Evolutionary conservation across 2,797 vertebrate genomes (phyloP), one percentile per base, ranked within the genome.

Genomic region (Mionectes olivaceus): DNA sequence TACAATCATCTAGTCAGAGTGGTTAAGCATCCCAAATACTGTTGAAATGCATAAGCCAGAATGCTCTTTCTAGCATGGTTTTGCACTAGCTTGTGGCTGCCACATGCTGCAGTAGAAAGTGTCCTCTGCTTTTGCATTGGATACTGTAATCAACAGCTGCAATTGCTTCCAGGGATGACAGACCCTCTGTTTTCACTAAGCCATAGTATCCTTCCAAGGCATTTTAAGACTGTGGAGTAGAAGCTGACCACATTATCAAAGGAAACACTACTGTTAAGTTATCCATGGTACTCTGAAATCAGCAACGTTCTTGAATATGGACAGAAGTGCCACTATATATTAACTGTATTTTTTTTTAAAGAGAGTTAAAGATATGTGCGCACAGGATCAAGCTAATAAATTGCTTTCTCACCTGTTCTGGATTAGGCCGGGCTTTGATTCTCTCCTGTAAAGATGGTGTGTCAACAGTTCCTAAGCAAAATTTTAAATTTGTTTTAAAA

Each of bases 361-460:
- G 63, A 61, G 11, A 18, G 19, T 37, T 78, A 57, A 93, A 70
- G 7, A 47, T 13, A 60, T 8, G 3, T 21, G 15, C 3, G 2
- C 17, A 24, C 6, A 5, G 11, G 44, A 69, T 35, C 53, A 52
- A 59, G 39, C 3, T 53, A 65, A 57, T 46, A 53, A 85, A 50
- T 43, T 35, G n/a, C 16, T 85, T 87, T 90, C 65, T 47, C 96
- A 99, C 99, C 98, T 99, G 98, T 55, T 99, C 98, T 63, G 99
- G 99, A 91, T 99, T 97, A 59, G 98, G 98, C 30, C 95, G 98
- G 79, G 98, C 98, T 97, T 99, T 98, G 93, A 99, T 99, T 96
- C 99, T 98, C 63, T 98, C 99, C 83, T 98, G 98, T 81, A 99
- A 97, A 55, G 99, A 99, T 43, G 99, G 99, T 5, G 99, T 99